These are phyloP conservation scores for Brachyptera risi DNA, from an alignment of 2,888 invertebrate genomes.

Conservation along the genomic window DNA sequence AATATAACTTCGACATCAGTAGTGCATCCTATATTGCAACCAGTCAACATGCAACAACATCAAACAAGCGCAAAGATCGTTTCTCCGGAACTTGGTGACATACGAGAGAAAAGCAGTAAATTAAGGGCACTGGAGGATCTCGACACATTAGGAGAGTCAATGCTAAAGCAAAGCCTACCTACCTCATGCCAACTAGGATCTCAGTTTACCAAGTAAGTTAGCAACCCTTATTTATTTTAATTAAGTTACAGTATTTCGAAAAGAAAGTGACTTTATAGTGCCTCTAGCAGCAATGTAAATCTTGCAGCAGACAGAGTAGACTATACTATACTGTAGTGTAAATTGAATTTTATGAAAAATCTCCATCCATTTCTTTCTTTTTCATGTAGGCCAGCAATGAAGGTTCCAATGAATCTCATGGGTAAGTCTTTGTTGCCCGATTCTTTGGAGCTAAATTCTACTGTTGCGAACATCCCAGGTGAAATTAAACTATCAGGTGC, in stretches of 20 bases:
- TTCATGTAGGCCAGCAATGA: slow-evolving; percentile 52
- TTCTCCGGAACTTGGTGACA: slow-evolving; percentile 22
- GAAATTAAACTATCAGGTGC: background rate
- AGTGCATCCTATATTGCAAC: slow-evolving; percentile 2
- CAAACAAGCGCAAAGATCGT: background rate
- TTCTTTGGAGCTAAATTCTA: background rate
- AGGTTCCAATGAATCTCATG: slow-evolving; percentile 62
- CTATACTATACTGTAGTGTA: background rate
- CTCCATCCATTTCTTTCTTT: background rate
- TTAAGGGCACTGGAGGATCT: slow-evolving; percentile 65
- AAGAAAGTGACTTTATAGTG: too few species aligned
- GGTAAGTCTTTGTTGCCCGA: slow-evolving; percentile 39
- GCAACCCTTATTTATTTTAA: too few species aligned
- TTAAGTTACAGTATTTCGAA: too few species aligned
- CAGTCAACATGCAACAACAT: slow-evolving; percentile 1
- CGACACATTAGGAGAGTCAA: slow-evolving; percentile 74
- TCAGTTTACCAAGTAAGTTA: slow-evolving; percentile 46
- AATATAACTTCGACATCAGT: background rate
- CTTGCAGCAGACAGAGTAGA: too few species aligned
- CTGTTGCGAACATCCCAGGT: background rate
- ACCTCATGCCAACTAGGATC: slow-evolving; percentile 45
- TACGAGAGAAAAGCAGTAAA: slow-evolving; percentile 44
- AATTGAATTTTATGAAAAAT: background rate
- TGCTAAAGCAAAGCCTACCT: slow-evolving; percentile 65
- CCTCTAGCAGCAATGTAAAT: background rate